Percentiles rank a stretch among this genome's conserved stretches.
These are phyloP conservation scores for Netelia inedita DNA, from an alignment of 2,888 invertebrate species.

Conservation along the genomic window DNA sequence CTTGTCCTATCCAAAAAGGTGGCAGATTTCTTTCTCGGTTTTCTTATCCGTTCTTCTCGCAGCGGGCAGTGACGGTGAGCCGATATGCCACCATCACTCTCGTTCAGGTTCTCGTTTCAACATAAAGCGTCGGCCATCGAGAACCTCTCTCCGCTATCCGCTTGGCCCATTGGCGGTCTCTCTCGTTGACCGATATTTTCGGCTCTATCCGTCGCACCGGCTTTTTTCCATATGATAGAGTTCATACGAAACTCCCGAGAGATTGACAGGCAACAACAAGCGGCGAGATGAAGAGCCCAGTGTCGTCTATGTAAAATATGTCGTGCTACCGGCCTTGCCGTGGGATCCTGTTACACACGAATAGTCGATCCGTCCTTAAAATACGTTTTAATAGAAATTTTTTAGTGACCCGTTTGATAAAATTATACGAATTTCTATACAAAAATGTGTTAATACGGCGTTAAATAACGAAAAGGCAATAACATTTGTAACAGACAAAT, in stretches of 20 bases:
- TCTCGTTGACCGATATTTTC: slow-evolving; percentile 13
- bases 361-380: neutral
- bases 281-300: slow-evolving; percentile 59
- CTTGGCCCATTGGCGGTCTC: neutral
- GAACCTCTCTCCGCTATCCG: slow-evolving; percentile 15
- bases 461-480: neutral
- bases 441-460: neutral
- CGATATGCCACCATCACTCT: slow-evolving; percentile 43
- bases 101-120: slow-evolving; percentile 23
- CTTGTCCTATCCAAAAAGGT: slow-evolving; percentile 77
- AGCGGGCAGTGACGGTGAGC: slow-evolving; percentile 62
- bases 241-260: slow-evolving; percentile 31
- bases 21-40: slow-evolving; percentile 82
- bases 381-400: neutral
- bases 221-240: slow-evolving; percentile 55
- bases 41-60: slow-evolving; percentile 74
- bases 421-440: neutral
- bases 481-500: no score
- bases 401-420: neutral
- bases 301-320: slow-evolving; percentile 39
- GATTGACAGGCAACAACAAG: slow-evolving; percentile 44
- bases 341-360: slow-evolving; percentile 25
- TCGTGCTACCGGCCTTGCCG: slow-evolving; percentile 58
- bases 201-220: slow-evolving; percentile 26
- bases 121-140: slow-evolving; percentile 26